Base-by-base conservation (phyloP, 1,140 invertebrate species). In the Chrysoperla carnea region DNA sequence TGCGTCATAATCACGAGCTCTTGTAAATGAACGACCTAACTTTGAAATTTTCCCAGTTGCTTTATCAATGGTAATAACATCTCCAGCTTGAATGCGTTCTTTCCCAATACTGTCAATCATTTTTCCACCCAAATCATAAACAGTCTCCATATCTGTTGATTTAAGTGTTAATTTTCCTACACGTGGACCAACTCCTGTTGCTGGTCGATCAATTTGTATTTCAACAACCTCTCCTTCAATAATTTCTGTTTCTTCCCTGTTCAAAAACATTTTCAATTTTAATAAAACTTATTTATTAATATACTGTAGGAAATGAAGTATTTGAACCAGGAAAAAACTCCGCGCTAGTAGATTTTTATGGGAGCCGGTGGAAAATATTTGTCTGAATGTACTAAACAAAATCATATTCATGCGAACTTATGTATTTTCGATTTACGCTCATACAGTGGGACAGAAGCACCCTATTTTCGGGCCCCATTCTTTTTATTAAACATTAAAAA, bases 111-210 rank as follows among this genome's bases (percentile, higher is more conserved):
- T 86, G 60, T 99, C 95, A 45, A 98, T 95, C 81, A 99, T 98
- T 73, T 99, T 99, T 41, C 84, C 85, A 23, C 95, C 95, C 53
- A 99, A 72, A 62, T 99, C 95, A 62, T 98, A 99, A 45, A 97
- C 84, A 0, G 95, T 98, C 65, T 99, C 95, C 95, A 99, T 99
- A 62, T 99, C 95, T 1, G 93, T 98, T 2, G 94, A 98, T 70
- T 99, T 99, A 14, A 99, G 63, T 0, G 94, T 98, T 2, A 99
- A 63, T 57, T 97, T 93, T 2, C 93, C 81, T 37, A 84, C 72
- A 67, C 96, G 90, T 0, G 86, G 82, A 1, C 92, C 93, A 2
- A 84, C 79, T 2, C 88, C 87, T 6, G 84, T 80, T 0, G 87
- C 89, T 3, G 93, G 91, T 39, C 92, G 70, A 56, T 99, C 95